A percentile compares a stretch with the other conserved stretches of the same genome.
phyloP scores from a whole-genome alignment of 2,888 invertebrate species.

The Dicyrtomina minuta region DNA sequence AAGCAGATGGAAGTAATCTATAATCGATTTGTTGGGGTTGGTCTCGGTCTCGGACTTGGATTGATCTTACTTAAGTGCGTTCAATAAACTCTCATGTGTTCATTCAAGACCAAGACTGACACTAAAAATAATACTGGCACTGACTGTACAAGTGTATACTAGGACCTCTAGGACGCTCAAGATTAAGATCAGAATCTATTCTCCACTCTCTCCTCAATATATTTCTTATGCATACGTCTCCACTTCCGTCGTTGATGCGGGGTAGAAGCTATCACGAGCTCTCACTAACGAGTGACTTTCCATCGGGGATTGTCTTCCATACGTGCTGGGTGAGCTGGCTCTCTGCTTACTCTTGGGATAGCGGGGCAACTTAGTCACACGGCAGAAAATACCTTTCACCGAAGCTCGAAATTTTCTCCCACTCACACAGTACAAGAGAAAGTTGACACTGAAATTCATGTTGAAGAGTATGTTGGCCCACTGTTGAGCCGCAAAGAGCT shows the following conservation, averaged over 20 bases:
- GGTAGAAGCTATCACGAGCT: conserved; percentile 21
- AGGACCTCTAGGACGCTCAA: too few relatives aligned
- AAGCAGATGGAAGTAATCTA: too few relatives aligned
- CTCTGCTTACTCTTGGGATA: conserved; percentile 16
- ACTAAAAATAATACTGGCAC: too few relatives aligned
- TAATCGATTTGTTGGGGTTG: too few relatives aligned
- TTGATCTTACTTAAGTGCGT: too few relatives aligned
- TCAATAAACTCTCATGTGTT: too few relatives aligned
- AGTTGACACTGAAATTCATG: conserved; percentile 81
- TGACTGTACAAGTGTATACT: too few relatives aligned
- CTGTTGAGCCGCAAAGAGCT: conserved; percentile 33
- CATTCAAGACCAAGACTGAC: too few relatives aligned
- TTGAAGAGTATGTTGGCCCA: conserved; percentile 67
- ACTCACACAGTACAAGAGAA: conserved; percentile 76
- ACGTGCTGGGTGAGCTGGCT: background rate
- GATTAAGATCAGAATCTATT: too few relatives aligned
- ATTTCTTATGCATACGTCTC: conserved; percentile 32
- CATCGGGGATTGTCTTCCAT: background rate
- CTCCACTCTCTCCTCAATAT: too few relatives aligned
- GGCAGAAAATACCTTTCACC: conserved; percentile 54
- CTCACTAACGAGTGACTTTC: conserved; percentile 8
- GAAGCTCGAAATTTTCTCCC: conserved; percentile 76
- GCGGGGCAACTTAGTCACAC: background rate
- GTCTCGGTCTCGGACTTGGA: too few relatives aligned
- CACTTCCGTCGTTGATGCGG: conserved; percentile 25